Evolutionary conservation across 2,797 vertebrate species (phyloP).

Genomic region (Pseudochaenichthys georgianus): DNA sequence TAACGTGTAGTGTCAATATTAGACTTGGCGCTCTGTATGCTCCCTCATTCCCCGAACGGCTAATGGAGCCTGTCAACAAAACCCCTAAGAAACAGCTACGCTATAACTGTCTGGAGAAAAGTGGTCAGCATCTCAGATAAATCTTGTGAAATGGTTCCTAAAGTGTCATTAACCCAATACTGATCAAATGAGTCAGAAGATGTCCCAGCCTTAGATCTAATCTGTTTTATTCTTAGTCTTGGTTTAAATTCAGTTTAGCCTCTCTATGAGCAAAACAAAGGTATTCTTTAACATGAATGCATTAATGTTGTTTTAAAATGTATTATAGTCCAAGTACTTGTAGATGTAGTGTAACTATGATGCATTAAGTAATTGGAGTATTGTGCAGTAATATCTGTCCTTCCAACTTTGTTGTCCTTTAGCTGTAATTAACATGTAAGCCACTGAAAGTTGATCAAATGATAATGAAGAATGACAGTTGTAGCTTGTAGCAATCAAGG

Average conservation of each 20-base stretch:
- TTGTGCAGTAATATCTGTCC: not conserved
- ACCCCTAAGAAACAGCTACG: conserved; percentile 29
- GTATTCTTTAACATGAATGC: not conserved
- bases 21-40: conserved; percentile 64
- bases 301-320: not conserved
- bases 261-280: not conserved
- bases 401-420: not conserved
- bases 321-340: not conserved
- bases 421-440: conserved; percentile 27
- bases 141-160: not conserved
- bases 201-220: not conserved
- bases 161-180: conserved; percentile 5
- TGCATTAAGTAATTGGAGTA: not conserved
- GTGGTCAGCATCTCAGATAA: conserved; percentile 15
- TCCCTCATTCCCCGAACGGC: conserved; percentile 53
- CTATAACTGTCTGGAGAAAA: conserved; percentile 28
- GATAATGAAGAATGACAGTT: conserved; percentile 15
- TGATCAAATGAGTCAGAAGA: not conserved
- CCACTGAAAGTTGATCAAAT: not conserved
- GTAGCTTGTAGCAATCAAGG: conserved; percentile 7
- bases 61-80: conserved; percentile 60
- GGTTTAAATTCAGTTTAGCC: not conserved
- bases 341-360: not conserved
- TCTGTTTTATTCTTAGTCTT: not conserved
- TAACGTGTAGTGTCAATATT: conserved; percentile 76